Base-by-base conservation (phyloP, 1,140 invertebrate species). In the Galendromus occidentalis region DNA sequence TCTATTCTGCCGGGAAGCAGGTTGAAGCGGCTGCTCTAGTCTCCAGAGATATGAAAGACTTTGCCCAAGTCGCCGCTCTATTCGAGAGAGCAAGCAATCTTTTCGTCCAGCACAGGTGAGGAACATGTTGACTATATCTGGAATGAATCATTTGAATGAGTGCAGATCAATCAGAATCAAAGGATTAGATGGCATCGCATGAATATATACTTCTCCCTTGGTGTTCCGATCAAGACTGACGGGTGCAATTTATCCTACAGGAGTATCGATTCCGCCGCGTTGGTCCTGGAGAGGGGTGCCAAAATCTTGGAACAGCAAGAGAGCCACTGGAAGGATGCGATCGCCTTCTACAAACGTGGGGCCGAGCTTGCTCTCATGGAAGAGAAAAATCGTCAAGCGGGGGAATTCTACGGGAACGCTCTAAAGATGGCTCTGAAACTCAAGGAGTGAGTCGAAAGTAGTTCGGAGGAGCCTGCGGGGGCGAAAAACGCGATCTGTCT, bases 41-140 rank as follows among this genome's bases (percentile, higher is more conserved):
- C 51, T 59, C 51, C 12, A 59, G 51, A 1, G 51, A 59, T 59
- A 59, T 59, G 51, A 59, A 59, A 25, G 51, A 59, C 51, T 59
- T 20, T 33, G 14, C 51, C 12, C 51, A 59, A 25, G 51, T 59
- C 14, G n/a, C 51, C 25, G 51, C 51, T 1, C 51, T 59, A 1
- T 59, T 59, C 22, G 51, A 59, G 25, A 25, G 51, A 33, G 51
- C 51, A 5, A 59, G 51, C 51, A 59, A 59, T 59, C 51, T 59
- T 14, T 59, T 18, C 33, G 51, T 59, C 20, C 51, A 59, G 20
- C 51, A 59, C 51, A 59, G 51, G 51, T 59, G 14, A 4, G 33
- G 33, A 7, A 47, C 42, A 44, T 44, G 14, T 44, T 14, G 42
- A 44, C 42, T n/a, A n/a, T n/a, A n/a, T n/a, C n/a, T n/a, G n/a